Conservation (phyloP, 2,888 invertebrate species). For the Barypeithes pellucidus region DNA sequence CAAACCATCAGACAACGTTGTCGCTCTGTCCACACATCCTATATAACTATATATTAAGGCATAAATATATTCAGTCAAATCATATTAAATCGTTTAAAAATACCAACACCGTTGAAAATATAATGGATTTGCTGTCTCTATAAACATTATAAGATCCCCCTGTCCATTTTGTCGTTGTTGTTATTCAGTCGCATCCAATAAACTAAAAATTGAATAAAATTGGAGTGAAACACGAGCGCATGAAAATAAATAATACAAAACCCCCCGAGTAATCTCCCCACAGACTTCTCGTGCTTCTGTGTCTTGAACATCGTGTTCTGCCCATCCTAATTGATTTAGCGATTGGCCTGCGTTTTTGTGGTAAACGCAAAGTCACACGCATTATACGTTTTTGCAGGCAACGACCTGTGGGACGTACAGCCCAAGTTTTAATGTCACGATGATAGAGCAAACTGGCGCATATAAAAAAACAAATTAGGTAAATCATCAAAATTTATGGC, state of each 20-base stretch:
- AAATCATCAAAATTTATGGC: too few species aligned
- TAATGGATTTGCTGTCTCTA: too few species aligned
- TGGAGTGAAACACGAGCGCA: constrained; percentile 3
- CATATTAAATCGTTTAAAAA: too few species aligned
- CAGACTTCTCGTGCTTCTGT: constrained; percentile 31
- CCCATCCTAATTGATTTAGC: constrained; percentile 42
- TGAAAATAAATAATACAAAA: constrained; percentile 23
- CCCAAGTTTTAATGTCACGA: neutral
- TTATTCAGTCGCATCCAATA: neutral
- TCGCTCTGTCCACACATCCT: too few species aligned
- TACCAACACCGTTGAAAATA: too few species aligned
- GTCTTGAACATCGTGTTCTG: constrained; percentile 34
- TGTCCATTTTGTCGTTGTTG: neutral
- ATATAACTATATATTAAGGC: too few species aligned
- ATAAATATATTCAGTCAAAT: too few species aligned
- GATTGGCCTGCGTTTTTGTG: constrained; percentile 35
- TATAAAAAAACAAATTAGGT: too few species aligned
- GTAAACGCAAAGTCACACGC: constrained; percentile 40
- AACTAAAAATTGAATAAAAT: neutral
- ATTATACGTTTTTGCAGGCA: constrained; percentile 34
- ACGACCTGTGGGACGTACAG: constrained; percentile 35
- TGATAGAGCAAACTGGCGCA: too few species aligned
- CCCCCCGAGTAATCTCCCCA: constrained; percentile 27
- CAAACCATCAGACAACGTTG: too few species aligned
- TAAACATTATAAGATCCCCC: too few species aligned